Evolutionary conservation across 1,140 invertebrate species (phyloP).

Genomic region (Mylabris phalerata): DNA sequence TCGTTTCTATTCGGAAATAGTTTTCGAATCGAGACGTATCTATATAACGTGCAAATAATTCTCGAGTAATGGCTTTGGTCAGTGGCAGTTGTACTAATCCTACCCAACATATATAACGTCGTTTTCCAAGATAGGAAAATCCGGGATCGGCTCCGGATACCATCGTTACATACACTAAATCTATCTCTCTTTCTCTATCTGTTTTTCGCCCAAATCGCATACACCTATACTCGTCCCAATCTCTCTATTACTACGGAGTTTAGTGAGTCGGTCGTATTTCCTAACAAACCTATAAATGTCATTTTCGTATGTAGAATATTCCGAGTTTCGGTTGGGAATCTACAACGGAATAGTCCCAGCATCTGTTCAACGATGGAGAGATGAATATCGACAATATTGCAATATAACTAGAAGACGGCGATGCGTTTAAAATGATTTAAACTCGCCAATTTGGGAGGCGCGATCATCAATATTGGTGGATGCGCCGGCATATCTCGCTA

Average conservation of each 20-base stretch:
- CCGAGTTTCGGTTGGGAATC: slow-evolving; percentile 3
- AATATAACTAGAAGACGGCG: too few relatives aligned
- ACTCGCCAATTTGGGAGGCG: too few relatives aligned
- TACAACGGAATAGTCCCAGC: slow-evolving; percentile 13
- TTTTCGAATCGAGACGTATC: too few relatives aligned
- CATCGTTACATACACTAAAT: too few relatives aligned
- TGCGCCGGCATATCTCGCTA: too few relatives aligned
- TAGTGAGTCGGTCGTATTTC: slow-evolving; percentile 18
- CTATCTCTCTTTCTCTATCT: too few relatives aligned
- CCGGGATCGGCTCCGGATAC: slow-evolving; percentile 14
- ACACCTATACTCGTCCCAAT: too few relatives aligned
- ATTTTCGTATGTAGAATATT: slow-evolving; percentile 23
- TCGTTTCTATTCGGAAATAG: too few relatives aligned
- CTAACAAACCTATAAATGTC: slow-evolving; percentile 23
- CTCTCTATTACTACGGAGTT: slow-evolving; percentile 4
- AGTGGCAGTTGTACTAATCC: slow-evolving; percentile 12
- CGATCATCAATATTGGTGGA: too few relatives aligned
- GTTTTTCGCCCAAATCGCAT: too few relatives aligned
- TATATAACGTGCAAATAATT: slow-evolving; percentile 15
- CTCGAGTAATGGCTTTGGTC: slow-evolving; percentile 9
- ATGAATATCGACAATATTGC: slow-evolving; percentile 14
- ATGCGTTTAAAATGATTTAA: too few relatives aligned
- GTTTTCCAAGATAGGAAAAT: slow-evolving; percentile 21
- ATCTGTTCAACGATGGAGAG: slow-evolving; percentile 17
- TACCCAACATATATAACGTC: slow-evolving; percentile 11